phyloP scores from a whole-genome alignment of 2,888 invertebrate genomes.

The Uloborus plumipes region DNA sequence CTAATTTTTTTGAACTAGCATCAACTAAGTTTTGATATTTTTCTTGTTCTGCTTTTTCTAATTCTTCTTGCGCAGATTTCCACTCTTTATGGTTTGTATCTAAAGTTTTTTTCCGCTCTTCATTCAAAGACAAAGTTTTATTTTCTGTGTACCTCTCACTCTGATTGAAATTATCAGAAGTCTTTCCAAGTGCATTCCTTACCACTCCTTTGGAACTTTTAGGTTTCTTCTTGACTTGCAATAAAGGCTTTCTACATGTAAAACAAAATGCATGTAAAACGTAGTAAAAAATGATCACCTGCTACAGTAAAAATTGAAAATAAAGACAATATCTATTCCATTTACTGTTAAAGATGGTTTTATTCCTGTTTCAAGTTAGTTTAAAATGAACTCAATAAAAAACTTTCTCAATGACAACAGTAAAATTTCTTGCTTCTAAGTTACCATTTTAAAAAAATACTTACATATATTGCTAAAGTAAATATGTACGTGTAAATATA shows the following conservation, averaged over 20 bases:
- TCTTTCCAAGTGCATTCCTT: slow-evolving; percentile 12
- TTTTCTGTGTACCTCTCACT: slow-evolving; percentile 6
- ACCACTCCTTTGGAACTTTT: slow-evolving; percentile 7
- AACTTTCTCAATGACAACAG: too few species aligned
- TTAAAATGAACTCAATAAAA: too few species aligned
- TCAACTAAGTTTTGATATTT: slow-evolving; percentile 44
- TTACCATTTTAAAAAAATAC: too few species aligned
- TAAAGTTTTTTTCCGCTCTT: slow-evolving; percentile 31
- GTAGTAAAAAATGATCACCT: not conserved
- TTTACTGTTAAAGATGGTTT: too few species aligned
- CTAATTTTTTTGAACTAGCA: slow-evolving; percentile 29
- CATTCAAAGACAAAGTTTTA: slow-evolving; percentile 24
- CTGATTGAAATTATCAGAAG: not conserved
- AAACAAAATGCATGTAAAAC: not conserved
- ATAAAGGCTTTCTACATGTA: slow-evolving; percentile 36
- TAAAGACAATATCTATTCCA: not conserved
- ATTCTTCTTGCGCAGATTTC: slow-evolving; percentile 35
- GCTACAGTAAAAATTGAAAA: not conserved
- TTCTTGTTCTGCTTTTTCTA: slow-evolving; percentile 35
- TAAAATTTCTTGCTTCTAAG: too few species aligned
- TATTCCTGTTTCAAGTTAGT: too few species aligned
- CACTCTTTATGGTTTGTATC: slow-evolving; percentile 44
- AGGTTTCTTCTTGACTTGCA: slow-evolving; percentile 14
- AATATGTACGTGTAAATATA: too few species aligned
- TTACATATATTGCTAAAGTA: too few species aligned